Conservation (phyloP, 53 echinoderm and acorn worm genomes). For the Patiria pectinifera region DNA sequence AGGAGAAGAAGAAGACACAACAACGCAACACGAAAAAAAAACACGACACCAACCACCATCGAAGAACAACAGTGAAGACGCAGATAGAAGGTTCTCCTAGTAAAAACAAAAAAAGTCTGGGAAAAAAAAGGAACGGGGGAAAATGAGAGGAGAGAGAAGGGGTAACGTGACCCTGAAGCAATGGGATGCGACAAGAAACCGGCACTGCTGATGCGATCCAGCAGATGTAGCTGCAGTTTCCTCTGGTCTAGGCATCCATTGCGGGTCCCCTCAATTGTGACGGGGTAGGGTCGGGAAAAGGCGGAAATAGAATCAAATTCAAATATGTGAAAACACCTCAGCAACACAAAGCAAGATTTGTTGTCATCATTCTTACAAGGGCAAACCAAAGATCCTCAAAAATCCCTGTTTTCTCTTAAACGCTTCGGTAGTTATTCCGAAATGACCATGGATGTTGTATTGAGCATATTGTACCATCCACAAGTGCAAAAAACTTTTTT, state of each 20-base stretch:
- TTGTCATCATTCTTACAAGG: background rate
- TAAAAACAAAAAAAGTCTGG: background rate
- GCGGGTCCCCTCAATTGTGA: no score
- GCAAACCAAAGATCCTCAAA: no score
- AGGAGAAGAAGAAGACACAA: conserved; percentile 61
- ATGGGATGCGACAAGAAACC: background rate
- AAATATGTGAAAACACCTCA: background rate
- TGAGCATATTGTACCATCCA: no score
- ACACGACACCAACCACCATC: background rate
- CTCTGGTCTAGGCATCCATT: background rate
- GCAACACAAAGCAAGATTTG: background rate
- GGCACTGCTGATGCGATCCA: background rate
- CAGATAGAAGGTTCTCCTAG: conserved; percentile 35
- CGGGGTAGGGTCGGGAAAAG: background rate
- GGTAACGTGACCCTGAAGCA: background rate
- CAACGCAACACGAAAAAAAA: conserved; percentile 29
- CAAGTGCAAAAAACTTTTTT: no score
- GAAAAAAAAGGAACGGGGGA: conserved; percentile 14
- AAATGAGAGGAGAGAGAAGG: background rate
- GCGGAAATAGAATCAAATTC: background rate
- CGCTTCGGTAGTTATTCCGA: background rate
- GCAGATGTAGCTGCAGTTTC: background rate
- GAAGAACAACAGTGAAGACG: conserved; percentile 44
- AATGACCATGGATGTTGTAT: background rate
- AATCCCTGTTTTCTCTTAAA: no score